A percentile compares a stretch with the other conserved stretches of the same genome.
phyloP scores from a whole-genome alignment of 1,140 invertebrate species.

The Apis mellifera region Amel_HAv3.1 CM009940.2:9689501-9690000 shows the following conservation, averaged over 20 bases:
- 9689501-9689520: too few species aligned
- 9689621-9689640: background rate
- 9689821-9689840: constrained; percentile 65
- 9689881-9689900: constrained; percentile 75
- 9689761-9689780: constrained; percentile 64
- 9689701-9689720: constrained; percentile 43
- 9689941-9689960: constrained; percentile 22
- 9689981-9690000: constrained; percentile 48
- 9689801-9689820: constrained; percentile 34
- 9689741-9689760: constrained; percentile 67
- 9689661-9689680: too few species aligned
- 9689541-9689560: too few species aligned
- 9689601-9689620: background rate
- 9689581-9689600: background rate
- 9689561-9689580: background rate
- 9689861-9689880: constrained; percentile 72
- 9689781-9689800: constrained; percentile 66
- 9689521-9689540: too few species aligned
- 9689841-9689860: constrained; percentile 72
- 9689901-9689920: constrained; percentile 68
- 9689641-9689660: too few species aligned
- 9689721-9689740: constrained; percentile 51
- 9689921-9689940: constrained; percentile 25
- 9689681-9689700: too few species aligned
- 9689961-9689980: constrained; percentile 26